Conservation (phyloP, 2,797 vertebrate genomes). For the Chelon auratus region DNA sequence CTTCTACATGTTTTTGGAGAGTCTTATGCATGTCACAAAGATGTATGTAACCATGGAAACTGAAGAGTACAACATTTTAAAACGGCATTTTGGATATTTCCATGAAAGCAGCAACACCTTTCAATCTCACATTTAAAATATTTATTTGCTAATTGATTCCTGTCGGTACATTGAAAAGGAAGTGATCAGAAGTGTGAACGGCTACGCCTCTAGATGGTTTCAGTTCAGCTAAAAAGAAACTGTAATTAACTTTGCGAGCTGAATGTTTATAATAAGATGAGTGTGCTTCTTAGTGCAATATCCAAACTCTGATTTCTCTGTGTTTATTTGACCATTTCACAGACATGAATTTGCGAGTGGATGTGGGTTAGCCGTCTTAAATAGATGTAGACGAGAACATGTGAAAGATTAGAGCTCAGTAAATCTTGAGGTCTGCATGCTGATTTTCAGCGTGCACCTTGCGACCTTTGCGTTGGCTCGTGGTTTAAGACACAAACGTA, state of each 20-base stretch:
- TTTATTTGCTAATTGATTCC: no score
- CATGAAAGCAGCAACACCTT: conserved; percentile 3
- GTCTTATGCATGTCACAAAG: conserved; percentile 77
- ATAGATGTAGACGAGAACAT: conserved; percentile 7
- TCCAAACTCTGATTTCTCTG: conserved; percentile 50
- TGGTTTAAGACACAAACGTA: conserved; percentile 49
- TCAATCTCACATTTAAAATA: no score
- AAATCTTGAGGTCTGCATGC: no score
- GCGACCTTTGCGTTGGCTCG: conserved; percentile 36
- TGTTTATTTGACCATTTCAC: conserved; percentile 38
- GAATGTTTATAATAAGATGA: conserved; percentile 70
- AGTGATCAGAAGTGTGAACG: not conserved
- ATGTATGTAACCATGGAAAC: conserved; percentile 59
- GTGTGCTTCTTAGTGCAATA: conserved; percentile 71
- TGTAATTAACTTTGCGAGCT: conserved; percentile 64
- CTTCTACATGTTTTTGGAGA: conserved; percentile 56
- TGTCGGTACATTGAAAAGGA: not conserved
- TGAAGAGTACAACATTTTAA: conserved; percentile 52
- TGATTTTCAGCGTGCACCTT: conserved; percentile 1
- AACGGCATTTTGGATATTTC: conserved; percentile 38
- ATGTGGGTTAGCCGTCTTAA: conserved; percentile 17
- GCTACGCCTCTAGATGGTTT: conserved; percentile 29
- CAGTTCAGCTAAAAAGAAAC: conserved; percentile 21
- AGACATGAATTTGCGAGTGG: conserved; percentile 22
- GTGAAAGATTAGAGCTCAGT: conserved; percentile 11